Evolutionary conservation across 2,797 vertebrate species (phyloP), one percentile per base, ranked within the genome.

Genomic region (Argyrosomus regius): DNA sequence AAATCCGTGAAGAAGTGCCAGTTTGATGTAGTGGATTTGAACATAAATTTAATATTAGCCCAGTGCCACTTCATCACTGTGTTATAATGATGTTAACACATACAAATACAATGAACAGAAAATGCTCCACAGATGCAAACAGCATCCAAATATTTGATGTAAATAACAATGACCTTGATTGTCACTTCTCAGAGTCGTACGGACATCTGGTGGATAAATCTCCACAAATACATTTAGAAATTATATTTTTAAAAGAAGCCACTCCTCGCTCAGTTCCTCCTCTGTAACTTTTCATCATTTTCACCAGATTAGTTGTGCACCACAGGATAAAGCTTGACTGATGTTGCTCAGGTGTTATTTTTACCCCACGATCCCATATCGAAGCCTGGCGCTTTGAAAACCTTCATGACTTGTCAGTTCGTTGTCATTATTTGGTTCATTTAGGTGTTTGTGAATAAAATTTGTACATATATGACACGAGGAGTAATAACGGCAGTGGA

Each of bases 281-380:
- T 18, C 28, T 3, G 49, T 39, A 39, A 22, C 28, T 12, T 60
- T 39, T 60, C 46, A 52, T 20, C 22, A 43, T 46, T 17, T 63
- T n/a, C 20, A 31, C 9, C 60, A 62, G 24, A 63, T 73, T 45
- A 74, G 26, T 57, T 28, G 31, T 35, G 60, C 60, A 56, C 50
- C 8, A 13, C 20, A 12, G 60, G 35, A 39, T 39, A 17, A 69
- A 71, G 68, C 43, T 12, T 16, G 41, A 6, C 53, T 31, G 62
- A 64, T 64, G 62, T 9, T 49, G 62, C 46, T 11, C 26, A n/a
- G 61, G 45, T 63, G 39, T 56, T 56, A 69, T 46, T 69, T 71
- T 71, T 35, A 59, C 13, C 28, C 39, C 14, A 13, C 56, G 46
- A 58, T 59, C 54, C 45, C 7, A 59, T 43, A 39, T 39, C 24